phyloP scores from a whole-genome alignment of 1,140 invertebrate species.

The Arctopsyche grandis region DNA sequence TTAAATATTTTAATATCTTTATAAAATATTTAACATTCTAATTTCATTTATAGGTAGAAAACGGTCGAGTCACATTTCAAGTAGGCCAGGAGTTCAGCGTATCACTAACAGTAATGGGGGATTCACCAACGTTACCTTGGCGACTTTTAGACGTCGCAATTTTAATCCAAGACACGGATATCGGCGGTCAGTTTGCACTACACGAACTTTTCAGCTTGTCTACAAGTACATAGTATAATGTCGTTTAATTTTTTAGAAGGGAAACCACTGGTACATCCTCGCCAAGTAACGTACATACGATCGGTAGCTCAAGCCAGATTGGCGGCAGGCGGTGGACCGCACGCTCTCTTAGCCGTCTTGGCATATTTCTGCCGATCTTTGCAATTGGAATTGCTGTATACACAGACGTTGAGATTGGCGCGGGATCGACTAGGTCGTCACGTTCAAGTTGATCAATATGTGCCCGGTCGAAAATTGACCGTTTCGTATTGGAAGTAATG shows the following conservation, averaged over 20 bases:
- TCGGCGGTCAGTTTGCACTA: constrained; percentile 74
- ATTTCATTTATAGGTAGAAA: constrained; percentile 74
- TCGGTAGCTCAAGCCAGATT: constrained; percentile 89
- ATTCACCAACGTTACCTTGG: constrained; percentile 93
- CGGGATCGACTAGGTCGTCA: constrained; percentile 89
- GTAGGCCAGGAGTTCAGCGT: constrained; percentile 97
- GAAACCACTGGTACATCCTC: constrained; percentile 90
- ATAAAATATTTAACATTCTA: no score
- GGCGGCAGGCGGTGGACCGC: constrained; percentile 84
- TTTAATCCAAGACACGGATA: constrained; percentile 96
- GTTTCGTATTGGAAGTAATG: constrained; percentile 92
- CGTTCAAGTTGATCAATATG: constrained; percentile 93
- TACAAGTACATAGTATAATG: not conserved
- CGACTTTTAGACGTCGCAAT: constrained; percentile 93
- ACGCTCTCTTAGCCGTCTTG: constrained; percentile 81
- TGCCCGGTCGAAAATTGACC: constrained; percentile 85
- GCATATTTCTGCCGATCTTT: constrained; percentile 96
- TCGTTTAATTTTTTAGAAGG: constrained; percentile 76
- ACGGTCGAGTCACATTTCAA: constrained; percentile 92
- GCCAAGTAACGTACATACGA: constrained; percentile 93
- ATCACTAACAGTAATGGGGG: constrained; percentile 96
- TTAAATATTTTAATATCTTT: no score
- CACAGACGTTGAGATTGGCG: constrained; percentile 89
- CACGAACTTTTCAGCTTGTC: not conserved
- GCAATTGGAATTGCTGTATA: constrained; percentile 94